Evolutionary conservation across 2,888 invertebrate genomes (phyloP).

Genomic region (Parnassius mnemosyne): DNA sequence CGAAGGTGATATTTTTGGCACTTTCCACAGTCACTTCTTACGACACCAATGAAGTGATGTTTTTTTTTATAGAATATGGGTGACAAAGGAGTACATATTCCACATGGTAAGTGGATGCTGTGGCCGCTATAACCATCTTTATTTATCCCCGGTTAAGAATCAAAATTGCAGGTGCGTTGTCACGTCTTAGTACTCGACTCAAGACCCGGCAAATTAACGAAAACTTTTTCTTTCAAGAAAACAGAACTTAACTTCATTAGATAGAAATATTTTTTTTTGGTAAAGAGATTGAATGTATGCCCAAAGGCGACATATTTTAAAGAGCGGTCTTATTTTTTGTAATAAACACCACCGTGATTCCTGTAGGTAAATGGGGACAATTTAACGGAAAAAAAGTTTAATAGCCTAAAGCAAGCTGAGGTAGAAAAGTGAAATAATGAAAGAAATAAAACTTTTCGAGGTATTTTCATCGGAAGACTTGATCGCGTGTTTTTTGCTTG

Average conservation of each 20-base stretch:
- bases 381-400: conserved; percentile 23
- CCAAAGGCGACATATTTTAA: conserved; percentile 24
- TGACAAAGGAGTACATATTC: no score
- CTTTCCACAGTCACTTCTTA: no score
- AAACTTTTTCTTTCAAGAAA: conserved; percentile 8
- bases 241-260: conserved; percentile 22
- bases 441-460: conserved; percentile 7
- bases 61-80: no score
- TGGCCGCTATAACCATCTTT: no score
- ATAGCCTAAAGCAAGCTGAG: conserved; percentile 17
- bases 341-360: conserved; percentile 18
- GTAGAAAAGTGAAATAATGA: conserved; percentile 15
- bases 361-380: conserved; percentile 17
- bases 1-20: no score
- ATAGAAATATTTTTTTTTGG: conserved; percentile 9
- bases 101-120: no score
- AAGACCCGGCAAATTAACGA: not conserved
- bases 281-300: conserved; percentile 19
- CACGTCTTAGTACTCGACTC: no score
- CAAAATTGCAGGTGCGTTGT: no score
- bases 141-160: no score
- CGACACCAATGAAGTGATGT: no score
- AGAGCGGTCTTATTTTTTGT: conserved; percentile 18
- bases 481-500: not conserved
- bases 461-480: conserved; percentile 9